phyloP scores from a whole-genome alignment of 2,113 vertebrate species.

The Osmerus mordax region DNA sequence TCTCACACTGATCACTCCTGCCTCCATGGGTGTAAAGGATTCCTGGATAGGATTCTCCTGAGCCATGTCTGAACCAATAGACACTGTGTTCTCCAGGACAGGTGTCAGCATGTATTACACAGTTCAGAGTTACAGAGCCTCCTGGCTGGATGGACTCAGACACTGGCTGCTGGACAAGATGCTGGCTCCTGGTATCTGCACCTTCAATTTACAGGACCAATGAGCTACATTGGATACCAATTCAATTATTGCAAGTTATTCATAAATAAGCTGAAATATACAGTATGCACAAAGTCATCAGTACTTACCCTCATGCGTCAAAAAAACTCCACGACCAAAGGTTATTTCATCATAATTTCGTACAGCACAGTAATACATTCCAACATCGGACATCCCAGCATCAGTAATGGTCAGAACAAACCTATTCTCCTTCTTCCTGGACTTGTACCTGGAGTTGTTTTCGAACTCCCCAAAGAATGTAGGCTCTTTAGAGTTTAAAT shows the following conservation, averaged over 20 bases:
- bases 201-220: conserved; percentile 46
- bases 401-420: conserved; percentile 30
- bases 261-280: not conserved
- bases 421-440: not conserved
- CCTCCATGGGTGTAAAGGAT: conserved; percentile 28
- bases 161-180: conserved; percentile 19
- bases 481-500: conserved; percentile 4
- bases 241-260: not conserved
- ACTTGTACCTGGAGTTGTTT: conserved; percentile 4
- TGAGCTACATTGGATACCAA: conserved; percentile 8
- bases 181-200: not conserved
- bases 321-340: not conserved
- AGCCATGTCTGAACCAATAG: conserved; percentile 57
- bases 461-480: not conserved
- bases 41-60: not conserved
- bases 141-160: conserved; percentile 14
- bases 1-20: conserved; percentile 21
- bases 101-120: conserved; percentile 30
- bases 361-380: conserved; percentile 41
- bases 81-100: conserved; percentile 36
- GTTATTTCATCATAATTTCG: not conserved
- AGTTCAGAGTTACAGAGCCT: conserved; percentile 50
- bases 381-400: conserved; percentile 29
- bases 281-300: not conserved
- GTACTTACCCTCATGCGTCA: not conserved